These are phyloP conservation scores for Linnaemya tessellans DNA, from an alignment of 2,888 invertebrate genomes.

Conservation along the genomic window DNA sequence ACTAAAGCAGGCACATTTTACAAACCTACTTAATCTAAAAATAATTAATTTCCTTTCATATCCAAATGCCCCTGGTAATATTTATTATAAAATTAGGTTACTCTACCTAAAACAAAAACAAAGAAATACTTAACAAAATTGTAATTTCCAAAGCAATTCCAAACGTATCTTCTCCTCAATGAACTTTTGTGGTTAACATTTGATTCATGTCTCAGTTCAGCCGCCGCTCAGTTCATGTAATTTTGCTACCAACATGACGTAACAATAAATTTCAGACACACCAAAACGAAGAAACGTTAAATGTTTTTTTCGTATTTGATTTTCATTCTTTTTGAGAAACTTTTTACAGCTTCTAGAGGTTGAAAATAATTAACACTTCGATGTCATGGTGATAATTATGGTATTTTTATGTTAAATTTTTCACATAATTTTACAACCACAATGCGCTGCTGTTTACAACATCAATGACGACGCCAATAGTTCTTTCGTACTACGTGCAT, in stretches of 20 bases:
- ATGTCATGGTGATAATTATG: constrained; percentile 66
- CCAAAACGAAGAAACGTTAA: neutral
- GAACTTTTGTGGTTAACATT: neutral
- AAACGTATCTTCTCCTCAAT: neutral
- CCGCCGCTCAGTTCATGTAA: neutral
- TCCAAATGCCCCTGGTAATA: no score
- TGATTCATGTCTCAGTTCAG: neutral
- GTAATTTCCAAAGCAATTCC: neutral
- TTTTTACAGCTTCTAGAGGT: constrained; percentile 55
- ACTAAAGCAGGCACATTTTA: neutral
- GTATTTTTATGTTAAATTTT: constrained; percentile 46
- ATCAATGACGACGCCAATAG: constrained; percentile 17
- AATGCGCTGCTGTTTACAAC: neutral
- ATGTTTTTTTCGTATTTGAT: neutral
- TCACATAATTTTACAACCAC: constrained; percentile 38
- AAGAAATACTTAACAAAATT: neutral
- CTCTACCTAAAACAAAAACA: neutral
- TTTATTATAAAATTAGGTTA: neutral
- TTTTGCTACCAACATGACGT: constrained; percentile 27
- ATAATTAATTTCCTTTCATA: constrained; percentile 13
- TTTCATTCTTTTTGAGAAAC: constrained; percentile 11
- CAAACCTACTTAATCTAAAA: constrained; percentile 1
- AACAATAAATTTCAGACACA: constrained; percentile 13
- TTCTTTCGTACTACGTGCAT: neutral
- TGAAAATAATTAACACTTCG: constrained; percentile 68